Conservation (phyloP, 2,888 invertebrate species). For the Tenthredo notha region DNA sequence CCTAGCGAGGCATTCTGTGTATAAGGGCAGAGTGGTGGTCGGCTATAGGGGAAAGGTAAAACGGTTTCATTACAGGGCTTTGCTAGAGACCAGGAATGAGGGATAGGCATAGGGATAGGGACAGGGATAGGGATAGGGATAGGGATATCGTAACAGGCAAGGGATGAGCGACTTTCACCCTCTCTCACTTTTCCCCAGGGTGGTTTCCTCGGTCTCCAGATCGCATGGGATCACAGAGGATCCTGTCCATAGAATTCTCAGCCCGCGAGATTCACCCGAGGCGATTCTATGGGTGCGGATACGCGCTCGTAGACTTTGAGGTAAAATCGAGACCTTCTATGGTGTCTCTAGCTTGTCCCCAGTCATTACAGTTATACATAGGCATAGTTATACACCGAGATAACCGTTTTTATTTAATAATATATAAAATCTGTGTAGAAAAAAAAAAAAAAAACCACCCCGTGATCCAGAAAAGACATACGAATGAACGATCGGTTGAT, state of each 20-base stretch:
- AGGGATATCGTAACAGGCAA: slow-evolving; percentile 28
- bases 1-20: slow-evolving; percentile 25
- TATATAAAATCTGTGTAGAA: too few relatives aligned
- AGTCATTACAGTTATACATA: neutral
- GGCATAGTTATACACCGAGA: too few relatives aligned
- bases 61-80: slow-evolving; percentile 77
- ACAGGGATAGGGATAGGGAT: slow-evolving; percentile 29
- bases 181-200: slow-evolving; percentile 8
- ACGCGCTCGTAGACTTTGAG: neutral
- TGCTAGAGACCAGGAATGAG: slow-evolving; percentile 65
- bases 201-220: slow-evolving; percentile 38
- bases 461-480: too few relatives aligned
- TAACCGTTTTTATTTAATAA: neutral
- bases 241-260: slow-evolving; percentile 39
- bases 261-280: slow-evolving; percentile 45
- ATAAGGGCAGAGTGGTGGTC: neutral
- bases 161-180: slow-evolving; percentile 18
- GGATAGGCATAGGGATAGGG: slow-evolving; percentile 22
- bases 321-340: neutral
- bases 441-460: too few relatives aligned
- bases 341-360: neutral
- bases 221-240: slow-evolving; percentile 49
- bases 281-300: slow-evolving; percentile 47
- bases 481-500: too few relatives aligned
- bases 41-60: slow-evolving; percentile 70